These are phyloP conservation scores for Halotydeus destructor DNA, from an alignment of 1,140 invertebrate species.

Conservation along the genomic window DNA sequence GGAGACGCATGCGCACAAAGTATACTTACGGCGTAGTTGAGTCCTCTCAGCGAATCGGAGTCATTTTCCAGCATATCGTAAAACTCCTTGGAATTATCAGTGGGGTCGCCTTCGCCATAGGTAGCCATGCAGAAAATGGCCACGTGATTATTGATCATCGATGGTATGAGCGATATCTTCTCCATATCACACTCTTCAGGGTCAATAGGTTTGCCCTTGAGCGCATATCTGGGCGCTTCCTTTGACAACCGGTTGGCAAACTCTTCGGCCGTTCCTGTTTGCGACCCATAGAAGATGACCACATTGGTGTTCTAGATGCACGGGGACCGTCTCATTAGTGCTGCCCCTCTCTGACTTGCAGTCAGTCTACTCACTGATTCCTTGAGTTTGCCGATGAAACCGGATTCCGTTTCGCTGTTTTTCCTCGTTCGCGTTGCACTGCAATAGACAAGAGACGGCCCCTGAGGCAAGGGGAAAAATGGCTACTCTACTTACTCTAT, in stretches of 20 bases:
- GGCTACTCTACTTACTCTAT: too few species aligned
- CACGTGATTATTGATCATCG: conserved; percentile 73
- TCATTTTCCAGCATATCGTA: conserved; percentile 90
- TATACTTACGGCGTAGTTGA: conserved; percentile 89
- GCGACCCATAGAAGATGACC: conserved; percentile 96
- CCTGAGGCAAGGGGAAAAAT: too few species aligned
- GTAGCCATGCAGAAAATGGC: conserved; percentile 96
- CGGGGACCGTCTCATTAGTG: too few species aligned
- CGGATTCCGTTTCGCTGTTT: too few species aligned
- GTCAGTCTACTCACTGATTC: too few species aligned
- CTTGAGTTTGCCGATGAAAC: too few species aligned
- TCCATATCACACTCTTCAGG: conserved; percentile 91
- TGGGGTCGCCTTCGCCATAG: conserved; percentile 98
- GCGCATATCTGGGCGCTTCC: conserved; percentile 74
- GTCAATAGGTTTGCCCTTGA: conserved; percentile 97
- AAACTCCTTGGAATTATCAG: conserved; percentile 97
- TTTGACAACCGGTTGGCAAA: conserved; percentile 94
- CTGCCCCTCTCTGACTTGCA: too few species aligned
- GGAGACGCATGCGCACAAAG: too few species aligned
- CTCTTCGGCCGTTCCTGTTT: conserved; percentile 97
- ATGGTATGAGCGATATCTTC: conserved; percentile 60
- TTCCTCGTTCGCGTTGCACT: too few species aligned
- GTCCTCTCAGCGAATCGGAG: conserved; percentile 59
- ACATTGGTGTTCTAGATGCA: too few species aligned
- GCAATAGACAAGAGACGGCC: too few species aligned